Percentiles rank a stretch among this genome's conserved stretches.
phyloP scores from a whole-genome alignment of 37 sponge, comb jelly and placozoan genomes.

The Dysidea cf. avara region DNA sequence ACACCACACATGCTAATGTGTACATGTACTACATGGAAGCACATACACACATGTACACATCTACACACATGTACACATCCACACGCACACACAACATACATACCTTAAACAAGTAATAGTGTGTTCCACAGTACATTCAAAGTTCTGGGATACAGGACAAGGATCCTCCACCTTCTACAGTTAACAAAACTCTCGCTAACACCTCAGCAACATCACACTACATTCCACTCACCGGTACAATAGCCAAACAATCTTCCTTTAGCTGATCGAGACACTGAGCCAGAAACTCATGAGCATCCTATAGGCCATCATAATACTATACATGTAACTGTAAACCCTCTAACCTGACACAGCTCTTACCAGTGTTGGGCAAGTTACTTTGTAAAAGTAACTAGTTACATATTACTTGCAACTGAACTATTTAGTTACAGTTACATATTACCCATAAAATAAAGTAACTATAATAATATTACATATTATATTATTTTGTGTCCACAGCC shows the following conservation, averaged over 20 bases:
- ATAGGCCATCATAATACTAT: neutral
- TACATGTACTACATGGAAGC: neutral
- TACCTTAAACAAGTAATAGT: constrained; percentile 63
- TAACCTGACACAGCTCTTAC: no score
- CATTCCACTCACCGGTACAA: neutral
- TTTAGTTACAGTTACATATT: no score
- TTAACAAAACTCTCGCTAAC: neutral
- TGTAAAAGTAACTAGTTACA: no score
- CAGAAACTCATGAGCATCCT: constrained; percentile 87
- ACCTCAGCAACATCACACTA: neutral
- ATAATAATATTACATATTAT: no score
- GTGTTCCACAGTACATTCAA: constrained; percentile 54
- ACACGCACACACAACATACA: neutral
- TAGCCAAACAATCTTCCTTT: constrained; percentile 41
- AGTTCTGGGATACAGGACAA: constrained; percentile 69
- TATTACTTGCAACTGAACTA: no score
- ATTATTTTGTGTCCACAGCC: no score
- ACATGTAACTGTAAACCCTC: no score
- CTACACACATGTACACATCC: constrained; percentile 2
- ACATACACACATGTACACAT: constrained; percentile 2
- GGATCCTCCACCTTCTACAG: neutral
- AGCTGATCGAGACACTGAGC: constrained; percentile 58
- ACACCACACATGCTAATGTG: no score
- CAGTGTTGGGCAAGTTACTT: no score
- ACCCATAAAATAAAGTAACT: no score